These are phyloP conservation scores for Hydropsyche tenuis DNA, from an alignment of 1,140 invertebrate genomes.

Conservation along the genomic window DNA sequence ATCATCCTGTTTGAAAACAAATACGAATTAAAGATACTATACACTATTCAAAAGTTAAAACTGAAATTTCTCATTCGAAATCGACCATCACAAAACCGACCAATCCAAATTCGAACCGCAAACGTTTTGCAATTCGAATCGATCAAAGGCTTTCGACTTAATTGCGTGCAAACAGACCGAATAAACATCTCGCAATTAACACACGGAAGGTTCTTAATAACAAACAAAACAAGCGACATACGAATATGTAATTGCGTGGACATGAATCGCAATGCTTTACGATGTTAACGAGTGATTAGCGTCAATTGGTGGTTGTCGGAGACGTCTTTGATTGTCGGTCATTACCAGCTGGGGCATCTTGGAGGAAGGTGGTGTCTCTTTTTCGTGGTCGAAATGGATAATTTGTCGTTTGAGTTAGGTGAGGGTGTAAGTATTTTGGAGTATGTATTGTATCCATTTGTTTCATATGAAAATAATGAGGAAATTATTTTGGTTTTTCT, in stretches of 20 bases:
- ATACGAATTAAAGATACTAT: neutral
- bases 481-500: neutral
- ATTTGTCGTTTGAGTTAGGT: neutral
- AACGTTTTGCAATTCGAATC: neutral
- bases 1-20: neutral
- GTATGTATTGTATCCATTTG: no score
- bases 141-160: neutral
- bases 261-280: no score
- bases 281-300: neutral
- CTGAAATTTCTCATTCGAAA: neutral
- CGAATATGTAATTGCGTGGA: no score
- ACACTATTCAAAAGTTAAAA: neutral
- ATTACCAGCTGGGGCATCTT: neutral
- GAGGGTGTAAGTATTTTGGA: no score
- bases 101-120: neutral
- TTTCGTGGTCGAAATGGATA: constrained; percentile 8
- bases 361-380: neutral
- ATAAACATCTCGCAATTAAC: neutral
- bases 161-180: neutral
- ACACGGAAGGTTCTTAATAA: neutral
- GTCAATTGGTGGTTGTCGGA: neutral
- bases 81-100: neutral
- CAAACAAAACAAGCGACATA: no score
- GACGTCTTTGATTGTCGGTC: neutral
- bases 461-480: neutral